phyloP scores from a whole-genome alignment of 2,113 vertebrate species.

The Cebus imitator region DNA sequence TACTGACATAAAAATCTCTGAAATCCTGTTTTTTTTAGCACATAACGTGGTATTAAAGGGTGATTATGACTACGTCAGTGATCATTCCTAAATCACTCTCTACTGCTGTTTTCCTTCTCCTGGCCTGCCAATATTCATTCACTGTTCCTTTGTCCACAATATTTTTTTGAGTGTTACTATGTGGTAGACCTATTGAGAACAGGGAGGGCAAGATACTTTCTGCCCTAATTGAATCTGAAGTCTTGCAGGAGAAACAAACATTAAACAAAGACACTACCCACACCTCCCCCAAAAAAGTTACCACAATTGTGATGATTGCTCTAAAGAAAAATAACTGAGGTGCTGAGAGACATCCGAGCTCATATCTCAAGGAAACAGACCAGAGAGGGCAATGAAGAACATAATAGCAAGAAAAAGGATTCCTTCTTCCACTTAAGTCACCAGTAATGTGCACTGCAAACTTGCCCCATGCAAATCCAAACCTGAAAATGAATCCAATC shows the following conservation, averaged over 20 bases:
- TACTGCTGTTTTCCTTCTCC: not conserved
- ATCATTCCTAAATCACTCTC: not conserved
- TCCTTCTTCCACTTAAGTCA: not conserved
- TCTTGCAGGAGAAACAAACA: not conserved
- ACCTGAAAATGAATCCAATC: not conserved
- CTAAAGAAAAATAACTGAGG: not conserved
- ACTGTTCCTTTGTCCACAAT: not conserved
- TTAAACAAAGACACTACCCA: not conserved
- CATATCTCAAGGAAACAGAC: not conserved
- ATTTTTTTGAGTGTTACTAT: not conserved
- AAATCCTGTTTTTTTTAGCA: not conserved
- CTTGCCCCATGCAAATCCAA: not conserved
- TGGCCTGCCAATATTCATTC: not conserved
- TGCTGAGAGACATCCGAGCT: not conserved
- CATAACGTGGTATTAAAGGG: not conserved
- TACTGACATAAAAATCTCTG: not conserved
- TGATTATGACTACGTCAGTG: not conserved
- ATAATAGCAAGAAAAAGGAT: fast-evolving
- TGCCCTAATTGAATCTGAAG: not conserved
- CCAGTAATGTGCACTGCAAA: not conserved
- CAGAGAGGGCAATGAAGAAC: not conserved
- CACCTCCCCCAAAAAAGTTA: not conserved
- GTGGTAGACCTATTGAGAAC: not conserved
- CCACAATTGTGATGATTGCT: not conserved
- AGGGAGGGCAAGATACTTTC: not conserved